Evolutionary conservation across 2,113 vertebrate species (phyloP), one percentile per base, ranked within the genome.

Genomic region (Pseudorasbora parva): DNA sequence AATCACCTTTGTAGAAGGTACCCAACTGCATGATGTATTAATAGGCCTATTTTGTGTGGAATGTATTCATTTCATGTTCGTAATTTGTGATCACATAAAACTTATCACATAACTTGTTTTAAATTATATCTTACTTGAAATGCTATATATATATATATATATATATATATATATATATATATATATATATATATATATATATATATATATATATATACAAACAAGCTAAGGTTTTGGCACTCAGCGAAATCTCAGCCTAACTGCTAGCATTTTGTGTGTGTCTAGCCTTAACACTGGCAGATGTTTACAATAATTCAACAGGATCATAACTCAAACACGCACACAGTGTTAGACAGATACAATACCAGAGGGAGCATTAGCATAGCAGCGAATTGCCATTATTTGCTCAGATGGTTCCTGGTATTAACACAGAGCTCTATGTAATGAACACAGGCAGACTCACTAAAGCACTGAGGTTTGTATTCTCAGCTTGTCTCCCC

Each of bases 391-490:
- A 82, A 77, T 84, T 86, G 81, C 66, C 25, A 82, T 75, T 85
- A 84, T 86, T 83, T 88, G 84, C 60, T 85, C 71, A 86, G 76
- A 88, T 68, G 87, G 80, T 83, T 85, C 71, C 71, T 85, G 79
- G 79, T 69, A 81, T 59, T 62, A 78, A 84, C 82, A 78, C 56
- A 21, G 78, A 62, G 84, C 75, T 27, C 27, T 51, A 66, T 81
- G 62, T 82, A 77, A 88, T 81, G 79, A 82, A 75, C 82, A 82
- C 69, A 75, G 57, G 62, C 74, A 60, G 71, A 41, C 54, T 71
- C 51, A 19, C 62, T 59, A 77, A 30, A 54, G 69, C 82, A 60
- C 62, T 30, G 81, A 82, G 82, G 69, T 87, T 88, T 85, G 85
- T 86, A 83, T 86, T 83, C 81, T 78, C 62, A 71, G 72, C 85